phyloP scores from a whole-genome alignment of 2,113 vertebrate genomes.

The Alaudala cheleensis region DNA sequence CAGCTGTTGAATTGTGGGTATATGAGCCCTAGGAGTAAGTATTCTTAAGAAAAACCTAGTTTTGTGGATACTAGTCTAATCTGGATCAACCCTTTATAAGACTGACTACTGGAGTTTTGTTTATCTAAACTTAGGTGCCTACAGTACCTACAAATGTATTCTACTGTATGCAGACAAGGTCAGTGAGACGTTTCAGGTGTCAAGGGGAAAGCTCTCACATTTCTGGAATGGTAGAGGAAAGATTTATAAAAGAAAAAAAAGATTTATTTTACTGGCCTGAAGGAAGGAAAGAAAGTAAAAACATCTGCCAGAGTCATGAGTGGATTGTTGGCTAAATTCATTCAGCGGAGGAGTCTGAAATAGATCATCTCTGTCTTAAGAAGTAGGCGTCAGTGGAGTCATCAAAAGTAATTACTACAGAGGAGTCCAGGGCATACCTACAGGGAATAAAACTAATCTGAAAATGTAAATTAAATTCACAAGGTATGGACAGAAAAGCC shows the following conservation, averaged over 20 bases:
- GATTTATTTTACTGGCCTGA: conserved; percentile 15
- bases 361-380: conserved; percentile 30
- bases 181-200: conserved; percentile 19
- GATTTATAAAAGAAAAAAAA: conserved; percentile 2
- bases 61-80: neutral
- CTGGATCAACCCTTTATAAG: neutral
- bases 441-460: conserved; percentile 46
- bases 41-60: neutral
- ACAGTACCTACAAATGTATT: neutral
- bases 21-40: neutral
- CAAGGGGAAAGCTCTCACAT: conserved; percentile 1
- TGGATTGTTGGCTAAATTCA: conserved; percentile 45
- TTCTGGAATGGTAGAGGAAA: conserved; percentile 18
- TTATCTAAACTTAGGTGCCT: neutral
- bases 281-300: conserved; percentile 23
- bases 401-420: conserved; percentile 33
- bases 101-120: neutral
- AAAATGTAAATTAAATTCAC: conserved; percentile 30
- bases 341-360: conserved; percentile 38
- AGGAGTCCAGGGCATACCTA: conserved; percentile 53
- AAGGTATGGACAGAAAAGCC: neutral
- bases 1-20: neutral
- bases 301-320: conserved; percentile 60
- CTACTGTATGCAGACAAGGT: conserved; percentile 2
- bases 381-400: conserved; percentile 41